Conservation (phyloP, 2,113 vertebrate species). For the Apodemus sylvaticus region DNA sequence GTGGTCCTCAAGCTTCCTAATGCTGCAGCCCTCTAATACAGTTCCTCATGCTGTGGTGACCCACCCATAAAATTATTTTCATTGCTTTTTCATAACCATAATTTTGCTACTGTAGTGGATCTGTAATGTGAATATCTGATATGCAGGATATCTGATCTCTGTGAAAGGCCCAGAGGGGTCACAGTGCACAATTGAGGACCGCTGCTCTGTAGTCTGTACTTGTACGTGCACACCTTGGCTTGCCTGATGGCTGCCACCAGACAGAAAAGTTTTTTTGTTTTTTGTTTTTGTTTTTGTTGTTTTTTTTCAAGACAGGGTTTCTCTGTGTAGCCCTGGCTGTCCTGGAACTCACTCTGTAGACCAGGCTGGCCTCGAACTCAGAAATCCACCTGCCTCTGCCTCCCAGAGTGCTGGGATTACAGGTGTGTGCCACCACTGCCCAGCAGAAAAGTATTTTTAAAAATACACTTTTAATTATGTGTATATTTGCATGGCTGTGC, state of each 20-base stretch:
- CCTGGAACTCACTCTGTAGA: no score
- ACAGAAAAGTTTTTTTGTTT: no score
- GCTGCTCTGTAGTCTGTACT: neutral
- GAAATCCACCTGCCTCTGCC: no score
- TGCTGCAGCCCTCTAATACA: neutral
- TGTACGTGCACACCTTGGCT: no score
- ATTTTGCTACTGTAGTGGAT: neutral
- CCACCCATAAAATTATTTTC: neutral
- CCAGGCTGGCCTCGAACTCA: no score
- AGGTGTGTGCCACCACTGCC: no score
- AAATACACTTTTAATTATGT: neutral
- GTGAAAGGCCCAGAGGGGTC: neutral
- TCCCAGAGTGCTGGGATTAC: no score
- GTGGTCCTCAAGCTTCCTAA: neutral
- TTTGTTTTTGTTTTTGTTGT: no score
- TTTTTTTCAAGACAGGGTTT: no score
- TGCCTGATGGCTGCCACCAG: neutral
- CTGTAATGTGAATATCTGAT: neutral
- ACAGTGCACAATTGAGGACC: neutral
- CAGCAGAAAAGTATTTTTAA: neutral
- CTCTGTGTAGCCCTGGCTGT: no score
- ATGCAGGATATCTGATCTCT: neutral
- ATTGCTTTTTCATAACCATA: neutral
- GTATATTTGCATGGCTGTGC: neutral
- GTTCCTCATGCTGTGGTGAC: neutral